phyloP scores from a whole-genome alignment of 2,888 invertebrate species.

The Cantharis flavilabris region DNA sequence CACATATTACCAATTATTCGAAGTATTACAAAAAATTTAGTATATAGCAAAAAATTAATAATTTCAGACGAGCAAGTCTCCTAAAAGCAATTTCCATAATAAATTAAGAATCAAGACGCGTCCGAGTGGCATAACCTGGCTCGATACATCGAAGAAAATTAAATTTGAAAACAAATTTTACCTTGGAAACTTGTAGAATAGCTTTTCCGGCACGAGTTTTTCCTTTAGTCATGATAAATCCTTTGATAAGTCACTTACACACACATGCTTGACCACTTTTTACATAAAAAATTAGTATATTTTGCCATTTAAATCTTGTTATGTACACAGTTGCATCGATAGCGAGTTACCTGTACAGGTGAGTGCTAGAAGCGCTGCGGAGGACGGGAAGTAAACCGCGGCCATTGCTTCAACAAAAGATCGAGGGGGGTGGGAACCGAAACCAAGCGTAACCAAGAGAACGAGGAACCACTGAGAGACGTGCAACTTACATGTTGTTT shows the following conservation, averaged over 20 bases:
- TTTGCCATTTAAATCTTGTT: slow-evolving; percentile 39
- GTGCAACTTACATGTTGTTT: slow-evolving; percentile 10
- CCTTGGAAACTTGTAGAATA: slow-evolving; percentile 78
- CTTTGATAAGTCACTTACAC: slow-evolving; percentile 53
- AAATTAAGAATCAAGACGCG: not conserved
- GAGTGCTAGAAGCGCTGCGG: slow-evolving; percentile 43
- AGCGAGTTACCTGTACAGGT: slow-evolving; percentile 37
- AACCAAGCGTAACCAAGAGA: slow-evolving; percentile 34
- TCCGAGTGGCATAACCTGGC: not conserved
- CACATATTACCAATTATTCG: not conserved
- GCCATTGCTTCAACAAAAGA: slow-evolving; percentile 38
- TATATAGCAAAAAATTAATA: not conserved
- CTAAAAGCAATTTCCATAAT: not conserved
- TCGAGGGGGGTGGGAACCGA: slow-evolving; percentile 33
- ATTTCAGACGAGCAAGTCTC: not conserved
- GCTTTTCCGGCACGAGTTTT: slow-evolving; percentile 64
- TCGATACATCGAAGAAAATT: not conserved
- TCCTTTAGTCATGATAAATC: slow-evolving; percentile 62
- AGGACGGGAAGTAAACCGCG: slow-evolving; percentile 55
- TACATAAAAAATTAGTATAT: slow-evolving; percentile 44
- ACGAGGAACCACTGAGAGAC: slow-evolving; percentile 5
- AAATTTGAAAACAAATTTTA: slow-evolving; percentile 47
- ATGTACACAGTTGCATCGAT: slow-evolving; percentile 29
- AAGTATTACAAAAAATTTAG: not conserved
- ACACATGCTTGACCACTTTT: slow-evolving; percentile 47